phyloP scores from a whole-genome alignment of 2,113 vertebrate species.

The Aegotheles bennettii region DNA sequence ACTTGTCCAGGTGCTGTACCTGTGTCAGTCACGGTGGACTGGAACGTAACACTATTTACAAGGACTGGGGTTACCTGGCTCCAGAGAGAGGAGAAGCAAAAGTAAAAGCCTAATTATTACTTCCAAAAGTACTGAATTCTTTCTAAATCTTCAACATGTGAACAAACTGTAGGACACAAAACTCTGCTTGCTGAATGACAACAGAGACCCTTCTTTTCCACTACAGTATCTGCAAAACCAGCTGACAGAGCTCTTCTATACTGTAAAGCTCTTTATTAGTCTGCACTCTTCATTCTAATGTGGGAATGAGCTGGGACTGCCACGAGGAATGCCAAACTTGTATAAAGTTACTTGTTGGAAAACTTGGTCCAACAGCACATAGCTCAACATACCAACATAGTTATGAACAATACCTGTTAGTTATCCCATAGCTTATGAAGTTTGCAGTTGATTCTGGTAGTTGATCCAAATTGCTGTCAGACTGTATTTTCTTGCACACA shows the following conservation, averaged over 20 bases:
- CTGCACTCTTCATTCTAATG: neutral
- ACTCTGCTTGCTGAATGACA: neutral
- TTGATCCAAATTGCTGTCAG: constrained; percentile 57
- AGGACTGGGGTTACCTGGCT: neutral
- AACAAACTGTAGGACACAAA: neutral
- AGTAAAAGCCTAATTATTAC: neutral
- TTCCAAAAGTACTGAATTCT: neutral
- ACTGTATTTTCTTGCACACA: constrained; percentile 42
- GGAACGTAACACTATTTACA: neutral
- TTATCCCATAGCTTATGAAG: constrained; percentile 46
- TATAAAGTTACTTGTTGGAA: neutral
- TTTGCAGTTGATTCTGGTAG: constrained; percentile 55
- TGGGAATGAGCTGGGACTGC: neutral
- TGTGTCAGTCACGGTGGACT: neutral
- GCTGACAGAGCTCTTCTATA: neutral
- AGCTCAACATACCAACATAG: neutral
- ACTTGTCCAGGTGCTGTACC: neutral
- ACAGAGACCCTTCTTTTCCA: neutral
- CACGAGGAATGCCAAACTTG: neutral
- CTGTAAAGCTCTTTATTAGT: neutral
- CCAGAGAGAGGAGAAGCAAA: neutral
- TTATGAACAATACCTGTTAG: neutral
- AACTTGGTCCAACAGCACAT: neutral
- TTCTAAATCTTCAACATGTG: neutral
- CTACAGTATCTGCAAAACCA: neutral